Percentiles rank a stretch among this genome's conserved stretches.
These are phyloP conservation scores for Varanus komodoensis DNA, from an alignment of 2,113 vertebrate genomes.

Conservation along the genomic window DNA sequence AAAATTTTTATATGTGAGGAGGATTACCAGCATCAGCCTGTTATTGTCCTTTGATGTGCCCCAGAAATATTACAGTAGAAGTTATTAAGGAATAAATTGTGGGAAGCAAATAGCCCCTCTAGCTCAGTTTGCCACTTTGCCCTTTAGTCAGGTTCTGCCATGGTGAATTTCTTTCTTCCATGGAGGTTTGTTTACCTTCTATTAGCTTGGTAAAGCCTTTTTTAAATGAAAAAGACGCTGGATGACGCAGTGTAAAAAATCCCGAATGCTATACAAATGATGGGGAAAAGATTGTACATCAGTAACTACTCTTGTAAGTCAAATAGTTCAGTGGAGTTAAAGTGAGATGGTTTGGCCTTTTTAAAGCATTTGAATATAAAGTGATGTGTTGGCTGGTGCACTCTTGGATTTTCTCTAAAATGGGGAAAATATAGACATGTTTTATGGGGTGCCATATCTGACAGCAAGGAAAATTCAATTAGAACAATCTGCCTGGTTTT, in stretches of 20 bases:
- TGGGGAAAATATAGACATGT: constrained; percentile 4
- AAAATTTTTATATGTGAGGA: constrained; percentile 72
- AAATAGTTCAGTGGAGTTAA: not conserved
- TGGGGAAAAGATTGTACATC: not conserved
- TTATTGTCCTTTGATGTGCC: constrained; percentile 71
- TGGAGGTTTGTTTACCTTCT: constrained; percentile 24
- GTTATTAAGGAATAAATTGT: constrained; percentile 73
- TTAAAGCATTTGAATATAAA: constrained; percentile 37
- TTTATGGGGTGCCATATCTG: not conserved
- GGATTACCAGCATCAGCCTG: constrained; percentile 64
- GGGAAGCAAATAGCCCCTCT: constrained; percentile 31
- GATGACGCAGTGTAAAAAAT: constrained; percentile 14
- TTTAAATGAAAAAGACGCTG: constrained; percentile 2
- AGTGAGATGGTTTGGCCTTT: constrained; percentile 34
- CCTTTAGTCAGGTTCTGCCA: constrained; percentile 49
- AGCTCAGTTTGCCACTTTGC: constrained; percentile 50
- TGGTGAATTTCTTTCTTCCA: constrained; percentile 42
- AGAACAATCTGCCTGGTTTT: not conserved
- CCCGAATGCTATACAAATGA: not conserved
- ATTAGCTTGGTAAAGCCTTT: constrained; percentile 19
- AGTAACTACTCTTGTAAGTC: not conserved
- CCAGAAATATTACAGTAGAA: constrained; percentile 69
- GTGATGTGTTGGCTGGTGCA: constrained; percentile 8
- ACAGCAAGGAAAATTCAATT: not conserved
- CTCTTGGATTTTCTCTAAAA: constrained; percentile 33